Conservation (phyloP, 2,888 invertebrate genomes). For the Drosophila rellima region DNA sequence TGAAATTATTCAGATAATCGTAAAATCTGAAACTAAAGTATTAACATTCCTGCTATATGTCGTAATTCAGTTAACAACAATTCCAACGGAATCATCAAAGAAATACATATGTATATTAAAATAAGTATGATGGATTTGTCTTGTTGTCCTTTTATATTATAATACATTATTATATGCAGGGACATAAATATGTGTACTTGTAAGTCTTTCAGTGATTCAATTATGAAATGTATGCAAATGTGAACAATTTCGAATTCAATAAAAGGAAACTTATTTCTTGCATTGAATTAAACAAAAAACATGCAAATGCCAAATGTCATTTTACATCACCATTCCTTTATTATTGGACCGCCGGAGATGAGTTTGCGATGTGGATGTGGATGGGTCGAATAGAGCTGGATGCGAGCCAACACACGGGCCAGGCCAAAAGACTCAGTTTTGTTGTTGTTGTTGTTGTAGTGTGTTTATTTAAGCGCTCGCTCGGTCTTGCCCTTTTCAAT, state of each 20-base stretch:
- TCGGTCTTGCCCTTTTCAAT: conserved; percentile 67
- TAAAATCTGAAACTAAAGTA: conserved; percentile 4
- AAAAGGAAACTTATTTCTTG: conserved; percentile 52
- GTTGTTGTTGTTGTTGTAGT: conserved; percentile 62
- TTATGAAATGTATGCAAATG: conserved; percentile 49
- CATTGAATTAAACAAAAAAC: conserved; percentile 48
- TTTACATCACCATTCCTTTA: conserved; percentile 29
- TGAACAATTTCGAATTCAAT: conserved; percentile 52
- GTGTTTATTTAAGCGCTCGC: conserved; percentile 71
- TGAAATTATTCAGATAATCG: conserved; percentile 43
- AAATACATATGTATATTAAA: neutral
- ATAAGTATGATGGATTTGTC: neutral
- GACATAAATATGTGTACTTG: neutral
- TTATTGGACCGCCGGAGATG: conserved; percentile 60
- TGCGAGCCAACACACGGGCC: conserved; percentile 41
- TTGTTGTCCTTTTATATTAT: neutral
- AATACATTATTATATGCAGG: neutral
- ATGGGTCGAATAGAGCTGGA: conserved; percentile 38
- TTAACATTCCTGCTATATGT: neutral
- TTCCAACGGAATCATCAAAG: conserved; percentile 1
- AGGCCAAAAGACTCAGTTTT: conserved; percentile 15
- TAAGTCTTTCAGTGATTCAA: conserved; percentile 21
- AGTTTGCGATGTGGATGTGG: conserved; percentile 37
- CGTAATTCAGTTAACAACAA: conserved; percentile 3
- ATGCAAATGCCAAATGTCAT: conserved; percentile 77